Evolutionary conservation across 30 jellyfish, hydroid and myxozoan genomes (phyloP).

Genomic region (Cassiopea xamachana): DNA sequence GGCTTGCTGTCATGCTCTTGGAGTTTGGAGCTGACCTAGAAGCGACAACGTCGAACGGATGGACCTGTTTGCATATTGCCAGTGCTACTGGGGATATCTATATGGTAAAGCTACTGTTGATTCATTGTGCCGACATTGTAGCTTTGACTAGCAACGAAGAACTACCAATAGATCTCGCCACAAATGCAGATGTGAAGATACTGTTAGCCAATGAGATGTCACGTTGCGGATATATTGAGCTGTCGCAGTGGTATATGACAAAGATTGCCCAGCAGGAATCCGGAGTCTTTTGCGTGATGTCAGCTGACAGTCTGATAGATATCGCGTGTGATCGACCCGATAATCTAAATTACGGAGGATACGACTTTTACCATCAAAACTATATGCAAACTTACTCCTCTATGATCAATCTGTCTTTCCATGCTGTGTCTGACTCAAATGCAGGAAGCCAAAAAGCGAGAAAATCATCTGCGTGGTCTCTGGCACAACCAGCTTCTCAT

Average conservation of each 20-base stretch:
- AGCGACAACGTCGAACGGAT: constrained; percentile 92
- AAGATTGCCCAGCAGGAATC: constrained; percentile 76
- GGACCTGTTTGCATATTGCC: constrained; percentile 96
- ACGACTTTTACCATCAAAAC: constrained; percentile 43
- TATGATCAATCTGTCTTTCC: constrained; percentile 50
- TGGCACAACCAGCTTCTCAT: constrained; percentile 1
- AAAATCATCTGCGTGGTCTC: constrained; percentile 63
- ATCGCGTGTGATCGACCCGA: constrained; percentile 87
- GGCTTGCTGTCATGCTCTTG: constrained; percentile 71
- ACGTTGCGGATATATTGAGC: constrained; percentile 84
- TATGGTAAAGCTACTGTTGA: constrained; percentile 59
- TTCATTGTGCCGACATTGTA: constrained; percentile 88
- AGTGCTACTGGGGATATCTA: constrained; percentile 90
- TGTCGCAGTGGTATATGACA: constrained; percentile 92
- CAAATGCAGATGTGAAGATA: constrained; percentile 76
- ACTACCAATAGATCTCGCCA: constrained; percentile 90
- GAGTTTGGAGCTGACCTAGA: constrained; percentile 94
- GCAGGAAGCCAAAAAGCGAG: constrained; percentile 26
- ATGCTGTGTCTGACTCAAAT: constrained; percentile 10
- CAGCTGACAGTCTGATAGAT: constrained; percentile 86
- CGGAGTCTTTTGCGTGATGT: constrained; percentile 79
- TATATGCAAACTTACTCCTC: constrained; percentile 57
- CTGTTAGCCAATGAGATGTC: constrained; percentile 82
- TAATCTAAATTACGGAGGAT: constrained; percentile 7
- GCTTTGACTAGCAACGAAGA: constrained; percentile 91